Conservation (phyloP, 2,797 vertebrate genomes). For the Carduelis carduelis region DNA sequence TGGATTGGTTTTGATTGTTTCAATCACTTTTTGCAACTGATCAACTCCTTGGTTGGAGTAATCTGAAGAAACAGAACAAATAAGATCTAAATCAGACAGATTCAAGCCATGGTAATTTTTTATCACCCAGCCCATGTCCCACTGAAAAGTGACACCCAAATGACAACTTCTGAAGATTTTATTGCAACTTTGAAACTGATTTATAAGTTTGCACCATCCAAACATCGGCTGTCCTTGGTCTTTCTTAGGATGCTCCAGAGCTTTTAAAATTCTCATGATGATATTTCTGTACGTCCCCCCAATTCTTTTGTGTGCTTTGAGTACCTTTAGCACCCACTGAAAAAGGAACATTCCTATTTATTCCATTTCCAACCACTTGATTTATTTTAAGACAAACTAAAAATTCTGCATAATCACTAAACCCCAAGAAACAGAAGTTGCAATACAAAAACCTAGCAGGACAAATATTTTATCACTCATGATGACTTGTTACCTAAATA, state of each 20-base stretch:
- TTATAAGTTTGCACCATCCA: not conserved
- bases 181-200: not conserved
- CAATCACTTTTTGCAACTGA: conserved; percentile 93
- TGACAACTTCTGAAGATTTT: not conserved
- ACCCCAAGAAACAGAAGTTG: not conserved
- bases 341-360: not conserved
- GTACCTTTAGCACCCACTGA: not conserved
- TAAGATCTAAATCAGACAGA: not conserved
- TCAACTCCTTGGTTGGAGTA: conserved; percentile 92
- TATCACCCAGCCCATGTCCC: not conserved
- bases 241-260: not conserved
- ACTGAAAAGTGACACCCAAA: not conserved
- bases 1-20: conserved; percentile 91
- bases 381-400: not conserved
- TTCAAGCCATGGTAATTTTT: not conserved
- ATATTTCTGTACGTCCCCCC: not conserved
- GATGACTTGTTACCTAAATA: not conserved
- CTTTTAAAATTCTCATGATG: not conserved
- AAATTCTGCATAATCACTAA: not conserved
- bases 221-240: not conserved
- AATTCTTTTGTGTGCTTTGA: not conserved
- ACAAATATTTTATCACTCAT: not conserved
- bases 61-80: conserved; percentile 75
- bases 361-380: not conserved
- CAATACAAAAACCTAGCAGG: not conserved